Conservation (phyloP, 2,797 vertebrate genomes). For the Tangara arthus region DNA sequence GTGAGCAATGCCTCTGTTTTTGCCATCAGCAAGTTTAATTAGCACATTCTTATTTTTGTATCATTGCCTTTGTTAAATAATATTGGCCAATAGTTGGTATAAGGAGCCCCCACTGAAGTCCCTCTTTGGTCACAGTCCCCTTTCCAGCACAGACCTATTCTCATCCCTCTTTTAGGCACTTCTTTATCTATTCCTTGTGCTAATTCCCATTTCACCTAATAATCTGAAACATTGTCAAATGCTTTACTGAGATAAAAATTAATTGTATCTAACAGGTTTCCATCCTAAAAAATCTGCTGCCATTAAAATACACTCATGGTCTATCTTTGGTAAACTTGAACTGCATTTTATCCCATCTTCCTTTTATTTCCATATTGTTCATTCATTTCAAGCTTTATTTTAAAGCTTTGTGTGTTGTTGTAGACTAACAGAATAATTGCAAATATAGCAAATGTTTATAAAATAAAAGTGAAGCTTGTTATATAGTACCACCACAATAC, state of each 20-base stretch:
- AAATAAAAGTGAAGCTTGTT: not conserved
- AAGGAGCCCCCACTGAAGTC: not conserved
- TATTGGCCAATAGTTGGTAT: not conserved
- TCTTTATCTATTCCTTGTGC: not conserved
- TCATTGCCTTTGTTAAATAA: not conserved
- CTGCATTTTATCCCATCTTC: not conserved
- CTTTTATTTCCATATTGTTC: not conserved
- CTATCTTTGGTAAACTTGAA: not conserved
- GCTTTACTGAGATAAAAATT: not conserved
- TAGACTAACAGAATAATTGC: not conserved
- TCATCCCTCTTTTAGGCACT: not conserved
- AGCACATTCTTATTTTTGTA: not conserved
- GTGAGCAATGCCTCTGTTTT: not conserved
- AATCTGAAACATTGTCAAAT: not conserved
- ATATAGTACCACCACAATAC: not conserved
- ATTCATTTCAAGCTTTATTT: not conserved
- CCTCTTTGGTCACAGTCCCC: not conserved
- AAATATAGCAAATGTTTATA: not conserved
- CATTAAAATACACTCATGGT: not conserved
- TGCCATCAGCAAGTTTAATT: not conserved
- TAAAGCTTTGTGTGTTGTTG: not conserved
- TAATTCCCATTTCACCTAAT: not conserved
- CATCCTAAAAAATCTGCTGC: not conserved
- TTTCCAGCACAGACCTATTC: not conserved
- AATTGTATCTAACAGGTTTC: not conserved